Conservation (phyloP, 2,113 vertebrate genomes). For the Xyliphius kryptos region DNA sequence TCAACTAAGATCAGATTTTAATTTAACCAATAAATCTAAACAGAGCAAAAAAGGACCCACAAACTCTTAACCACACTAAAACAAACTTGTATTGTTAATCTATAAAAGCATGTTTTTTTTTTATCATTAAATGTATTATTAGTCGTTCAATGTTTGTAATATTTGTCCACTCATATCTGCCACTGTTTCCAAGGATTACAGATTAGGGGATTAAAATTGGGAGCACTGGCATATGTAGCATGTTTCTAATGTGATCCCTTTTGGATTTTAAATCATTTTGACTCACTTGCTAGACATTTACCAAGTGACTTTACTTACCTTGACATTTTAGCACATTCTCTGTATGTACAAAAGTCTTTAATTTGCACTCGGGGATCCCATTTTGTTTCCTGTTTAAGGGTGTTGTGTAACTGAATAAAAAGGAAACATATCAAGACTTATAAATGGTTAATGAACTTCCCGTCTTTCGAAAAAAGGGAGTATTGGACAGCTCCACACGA, state of each 20-base stretch:
- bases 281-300: not conserved
- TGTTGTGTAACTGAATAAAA: conserved; percentile 34
- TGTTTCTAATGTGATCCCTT: conserved; percentile 3
- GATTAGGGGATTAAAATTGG: conserved; percentile 45
- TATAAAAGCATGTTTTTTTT: conserved; percentile 28
- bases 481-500: conserved; percentile 69
- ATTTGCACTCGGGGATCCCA: not conserved
- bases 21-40: too few species aligned
- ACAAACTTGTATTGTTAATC: not conserved
- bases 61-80: not conserved
- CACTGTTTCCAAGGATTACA: conserved; percentile 39
- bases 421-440: conserved; percentile 18
- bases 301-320: not conserved
- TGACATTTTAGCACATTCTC: not conserved
- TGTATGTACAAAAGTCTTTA: not conserved
- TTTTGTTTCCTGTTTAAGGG: conserved; percentile 14
- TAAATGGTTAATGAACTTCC: conserved; percentile 65
- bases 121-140: conserved; percentile 19
- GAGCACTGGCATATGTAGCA: conserved; percentile 20
- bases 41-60: not conserved
- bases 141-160: conserved; percentile 43
- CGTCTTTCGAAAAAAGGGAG: conserved; percentile 57
- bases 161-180: conserved; percentile 33
- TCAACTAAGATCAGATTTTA: too few species aligned
- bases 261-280: too few species aligned